A percentile compares a stretch with the other conserved stretches of the same genome.
These are phyloP conservation scores for Caprella mutica DNA, from an alignment of 2,888 invertebrate genomes.

Conservation along the genomic window DNA sequence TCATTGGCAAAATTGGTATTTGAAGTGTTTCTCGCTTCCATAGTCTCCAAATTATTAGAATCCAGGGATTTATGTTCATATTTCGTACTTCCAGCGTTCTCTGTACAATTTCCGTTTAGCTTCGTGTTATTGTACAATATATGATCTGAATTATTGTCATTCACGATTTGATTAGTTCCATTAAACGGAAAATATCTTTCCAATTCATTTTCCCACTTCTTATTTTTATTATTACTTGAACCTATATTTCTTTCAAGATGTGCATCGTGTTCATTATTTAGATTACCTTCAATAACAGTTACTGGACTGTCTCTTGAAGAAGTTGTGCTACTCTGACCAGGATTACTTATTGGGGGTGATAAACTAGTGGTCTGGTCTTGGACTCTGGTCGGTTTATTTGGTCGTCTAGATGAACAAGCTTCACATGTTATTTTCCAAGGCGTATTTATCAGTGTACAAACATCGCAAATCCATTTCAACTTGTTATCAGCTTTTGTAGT, in stretches of 20 bases:
- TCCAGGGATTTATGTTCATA: too few relatives aligned
- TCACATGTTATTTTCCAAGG: constrained; percentile 32
- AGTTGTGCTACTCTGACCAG: background rate
- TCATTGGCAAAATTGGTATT: too few relatives aligned
- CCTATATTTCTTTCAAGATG: background rate
- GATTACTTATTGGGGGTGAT: constrained; percentile 2
- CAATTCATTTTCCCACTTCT: constrained; percentile 27
- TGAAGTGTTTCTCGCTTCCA: too few relatives aligned
- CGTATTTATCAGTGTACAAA: constrained; percentile 27
- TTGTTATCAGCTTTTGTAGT: constrained; percentile 13
- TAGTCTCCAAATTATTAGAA: too few relatives aligned
- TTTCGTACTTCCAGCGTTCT: too few relatives aligned
- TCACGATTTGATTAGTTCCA: too few relatives aligned
- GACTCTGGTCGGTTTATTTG: constrained; percentile 23
- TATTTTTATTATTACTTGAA: background rate
- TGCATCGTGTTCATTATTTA: too few relatives aligned
- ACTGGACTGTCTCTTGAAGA: constrained; percentile 16
- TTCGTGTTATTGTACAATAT: too few relatives aligned
- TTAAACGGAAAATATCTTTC: constrained; percentile 25
- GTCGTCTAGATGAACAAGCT: constrained; percentile 25
- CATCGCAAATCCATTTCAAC: constrained; percentile 24
- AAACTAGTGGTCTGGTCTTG: constrained; percentile 17
- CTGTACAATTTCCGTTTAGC: too few relatives aligned
- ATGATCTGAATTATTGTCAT: too few relatives aligned
- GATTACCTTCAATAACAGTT: constrained; percentile 14